Percentiles rank a stretch among this genome's conserved stretches.
Conservation (phyloP, 2,797 vertebrate species). For the Rhinella marina region DNA sequence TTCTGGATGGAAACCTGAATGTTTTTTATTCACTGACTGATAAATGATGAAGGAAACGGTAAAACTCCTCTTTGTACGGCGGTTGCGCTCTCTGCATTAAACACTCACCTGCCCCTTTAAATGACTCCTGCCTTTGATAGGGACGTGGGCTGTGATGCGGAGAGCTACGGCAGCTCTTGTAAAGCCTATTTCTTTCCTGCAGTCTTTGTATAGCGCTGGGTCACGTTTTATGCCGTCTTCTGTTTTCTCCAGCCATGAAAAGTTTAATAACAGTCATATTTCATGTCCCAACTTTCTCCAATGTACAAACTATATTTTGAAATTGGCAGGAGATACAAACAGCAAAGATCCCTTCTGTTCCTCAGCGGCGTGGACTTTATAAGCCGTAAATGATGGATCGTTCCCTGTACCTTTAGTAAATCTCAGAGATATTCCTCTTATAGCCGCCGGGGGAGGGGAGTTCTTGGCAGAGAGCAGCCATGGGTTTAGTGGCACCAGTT, state of each 20-base stretch:
- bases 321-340: constrained; percentile 36
- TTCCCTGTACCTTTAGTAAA: constrained; percentile 32
- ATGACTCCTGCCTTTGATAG: too few species aligned
- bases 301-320: constrained; percentile 28
- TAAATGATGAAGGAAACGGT: background rate
- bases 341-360: constrained; percentile 25
- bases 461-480: background rate
- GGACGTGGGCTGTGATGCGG: background rate
- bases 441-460: background rate
- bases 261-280: constrained; percentile 43
- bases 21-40: too few species aligned
- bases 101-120: too few species aligned
- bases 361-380: constrained; percentile 30
- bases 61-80: too few species aligned
- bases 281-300: constrained; percentile 39
- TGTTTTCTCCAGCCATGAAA: constrained; percentile 45
- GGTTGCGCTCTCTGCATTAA: too few species aligned
- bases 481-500: background rate
- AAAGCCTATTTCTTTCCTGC: background rate
- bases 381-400: constrained; percentile 47
- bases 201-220: background rate
- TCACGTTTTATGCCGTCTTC: constrained; percentile 36
- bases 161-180: background rate
- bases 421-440: constrained; percentile 21
- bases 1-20: too few species aligned